Conservation (phyloP, 1,140 invertebrate species). For the Propsilocerus akamusi region DNA sequence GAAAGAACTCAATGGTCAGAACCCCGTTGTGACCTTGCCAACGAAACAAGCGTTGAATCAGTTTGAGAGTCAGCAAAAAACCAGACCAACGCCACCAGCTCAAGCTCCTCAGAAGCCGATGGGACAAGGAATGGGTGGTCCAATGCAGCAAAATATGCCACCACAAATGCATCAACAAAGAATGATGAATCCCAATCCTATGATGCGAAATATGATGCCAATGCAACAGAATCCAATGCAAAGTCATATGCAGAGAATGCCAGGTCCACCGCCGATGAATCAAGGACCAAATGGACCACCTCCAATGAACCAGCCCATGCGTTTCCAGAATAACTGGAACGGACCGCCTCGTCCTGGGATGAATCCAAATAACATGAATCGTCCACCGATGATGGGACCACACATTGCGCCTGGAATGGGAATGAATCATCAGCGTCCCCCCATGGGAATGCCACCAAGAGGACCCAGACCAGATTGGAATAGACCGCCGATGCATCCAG, state of each 20-base stretch:
- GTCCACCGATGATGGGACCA: not conserved
- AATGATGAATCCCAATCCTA: constrained; percentile 11
- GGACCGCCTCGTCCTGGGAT: constrained; percentile 25
- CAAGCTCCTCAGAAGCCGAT: constrained; percentile 27
- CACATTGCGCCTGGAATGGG: too few relatives aligned
- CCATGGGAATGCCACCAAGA: constrained; percentile 42
- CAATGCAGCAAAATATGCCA: constrained; percentile 29
- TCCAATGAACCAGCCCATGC: constrained; percentile 10
- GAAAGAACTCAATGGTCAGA: constrained; percentile 89
- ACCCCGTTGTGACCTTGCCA: constrained; percentile 83
- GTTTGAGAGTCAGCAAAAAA: constrained; percentile 84
- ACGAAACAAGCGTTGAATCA: constrained; percentile 68
- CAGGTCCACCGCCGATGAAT: constrained; percentile 22
- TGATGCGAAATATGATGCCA: not conserved
- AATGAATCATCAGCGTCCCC: constrained; percentile 38
- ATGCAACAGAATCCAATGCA: constrained; percentile 11
- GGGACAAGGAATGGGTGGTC: constrained; percentile 34
- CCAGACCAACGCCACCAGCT: constrained; percentile 54
- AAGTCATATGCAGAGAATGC: constrained; percentile 20
- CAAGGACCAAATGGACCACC: constrained; percentile 27
- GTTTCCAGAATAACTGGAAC: constrained; percentile 6
- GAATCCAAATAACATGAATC: not conserved
- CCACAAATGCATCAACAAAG: constrained; percentile 20
- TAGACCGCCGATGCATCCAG: constrained; percentile 41
- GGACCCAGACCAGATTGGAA: constrained; percentile 53